Percentiles rank a stretch among this genome's conserved stretches.
phyloP scores from a whole-genome alignment of 2,797 vertebrate genomes.

The Pygocentrus nattereri region DNA sequence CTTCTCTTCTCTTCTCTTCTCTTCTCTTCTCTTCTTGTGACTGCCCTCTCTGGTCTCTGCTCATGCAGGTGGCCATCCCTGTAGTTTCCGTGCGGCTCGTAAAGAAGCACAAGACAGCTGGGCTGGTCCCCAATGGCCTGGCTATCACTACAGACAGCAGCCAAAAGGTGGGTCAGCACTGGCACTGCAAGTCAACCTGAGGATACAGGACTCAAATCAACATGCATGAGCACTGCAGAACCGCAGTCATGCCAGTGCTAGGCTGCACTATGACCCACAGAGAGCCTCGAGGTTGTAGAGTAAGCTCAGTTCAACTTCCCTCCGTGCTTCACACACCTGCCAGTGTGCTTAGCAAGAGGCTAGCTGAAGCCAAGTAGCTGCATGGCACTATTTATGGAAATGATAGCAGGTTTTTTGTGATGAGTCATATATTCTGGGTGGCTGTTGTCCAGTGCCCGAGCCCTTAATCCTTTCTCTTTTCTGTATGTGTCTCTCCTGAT shows the following conservation, averaged over 20 bases:
- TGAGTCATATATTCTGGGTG: constrained; percentile 10
- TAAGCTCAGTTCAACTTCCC: not conserved
- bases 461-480: not conserved
- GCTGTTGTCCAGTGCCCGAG: not conserved
- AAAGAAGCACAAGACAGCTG: constrained; percentile 95
- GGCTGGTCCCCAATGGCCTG: constrained; percentile 92
- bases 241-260: not conserved
- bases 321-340: constrained; percentile 6
- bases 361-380: not conserved
- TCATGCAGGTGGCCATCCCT: constrained; percentile 88
- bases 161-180: constrained; percentile 54
- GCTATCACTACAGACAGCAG: constrained; percentile 92
- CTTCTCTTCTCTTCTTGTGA: not conserved
- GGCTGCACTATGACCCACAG: not conserved
- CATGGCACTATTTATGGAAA: constrained; percentile 12
- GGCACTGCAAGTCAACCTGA: not conserved
- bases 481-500: not conserved
- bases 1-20: not conserved
- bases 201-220: not conserved
- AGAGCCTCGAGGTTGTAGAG: constrained; percentile 19
- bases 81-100: constrained; percentile 89
- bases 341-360: not conserved
- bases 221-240: not conserved
- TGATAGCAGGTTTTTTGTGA: not conserved
- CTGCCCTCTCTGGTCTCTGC: not conserved